A percentile compares a stretch with the other conserved stretches of the same genome.
Evolutionary conservation across 2,888 invertebrate genomes (phyloP).

Genomic region (Pristionchus maxplancki): DNA sequence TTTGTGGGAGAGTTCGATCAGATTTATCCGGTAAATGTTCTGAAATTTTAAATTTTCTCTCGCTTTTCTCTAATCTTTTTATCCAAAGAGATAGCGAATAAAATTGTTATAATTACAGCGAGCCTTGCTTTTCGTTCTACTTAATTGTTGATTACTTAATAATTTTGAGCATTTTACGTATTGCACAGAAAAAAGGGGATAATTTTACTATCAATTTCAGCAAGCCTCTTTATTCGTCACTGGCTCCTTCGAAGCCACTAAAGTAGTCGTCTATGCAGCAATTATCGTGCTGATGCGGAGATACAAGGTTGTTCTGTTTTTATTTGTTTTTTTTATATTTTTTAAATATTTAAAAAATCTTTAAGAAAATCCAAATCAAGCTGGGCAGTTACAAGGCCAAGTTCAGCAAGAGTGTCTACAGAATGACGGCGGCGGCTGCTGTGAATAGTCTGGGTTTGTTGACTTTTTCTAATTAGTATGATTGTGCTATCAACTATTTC

Average conservation of each 20-base stretch:
- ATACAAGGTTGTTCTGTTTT: no score
- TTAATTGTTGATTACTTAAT: no score
- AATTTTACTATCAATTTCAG: background rate
- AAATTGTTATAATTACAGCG: no score
- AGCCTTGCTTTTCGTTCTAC: no score
- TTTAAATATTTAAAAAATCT: no score
- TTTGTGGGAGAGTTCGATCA: background rate
- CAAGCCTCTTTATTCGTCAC: background rate
- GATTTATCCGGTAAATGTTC: background rate
- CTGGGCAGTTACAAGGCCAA: constrained; percentile 5
- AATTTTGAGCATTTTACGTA: no score
- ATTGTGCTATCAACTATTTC: no score
- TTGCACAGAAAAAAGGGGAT: background rate
- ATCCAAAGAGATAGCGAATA: no score
- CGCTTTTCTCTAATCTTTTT: no score
- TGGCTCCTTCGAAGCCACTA: background rate
- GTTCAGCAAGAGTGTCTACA: background rate
- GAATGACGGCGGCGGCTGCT: background rate
- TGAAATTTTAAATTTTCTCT: no score
- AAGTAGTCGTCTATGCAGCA: background rate
- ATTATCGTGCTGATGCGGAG: background rate
- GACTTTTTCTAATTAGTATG: no score
- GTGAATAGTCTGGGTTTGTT: constrained; percentile 13
- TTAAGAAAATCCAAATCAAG: background rate
- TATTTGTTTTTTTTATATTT: no score